phyloP scores from a whole-genome alignment of 2,888 invertebrate genomes.

The Drosophila melanosoma region DNA sequence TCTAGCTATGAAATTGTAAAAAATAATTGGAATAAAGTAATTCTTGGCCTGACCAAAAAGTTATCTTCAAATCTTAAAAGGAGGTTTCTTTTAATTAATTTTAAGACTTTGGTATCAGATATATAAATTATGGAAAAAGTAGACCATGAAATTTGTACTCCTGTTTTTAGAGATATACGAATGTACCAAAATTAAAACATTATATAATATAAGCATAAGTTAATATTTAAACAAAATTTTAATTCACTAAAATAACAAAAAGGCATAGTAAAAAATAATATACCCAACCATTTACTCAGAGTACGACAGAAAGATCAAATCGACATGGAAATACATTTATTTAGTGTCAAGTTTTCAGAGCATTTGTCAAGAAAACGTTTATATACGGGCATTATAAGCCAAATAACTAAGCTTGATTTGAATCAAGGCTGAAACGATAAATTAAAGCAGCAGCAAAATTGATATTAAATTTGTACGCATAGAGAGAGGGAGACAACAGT shows the following conservation, averaged over 20 bases:
- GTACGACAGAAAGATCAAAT: not conserved
- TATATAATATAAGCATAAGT: not conserved
- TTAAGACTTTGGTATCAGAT: not conserved
- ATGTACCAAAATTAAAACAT: not conserved
- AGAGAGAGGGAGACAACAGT: conserved; percentile 1
- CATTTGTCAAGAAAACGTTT: conserved; percentile 52
- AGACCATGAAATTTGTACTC: not conserved
- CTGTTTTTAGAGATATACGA: not conserved
- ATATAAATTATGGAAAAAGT: not conserved
- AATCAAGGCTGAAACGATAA: conserved; percentile 47
- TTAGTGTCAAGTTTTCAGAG: conserved; percentile 52
- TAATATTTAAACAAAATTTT: not conserved
- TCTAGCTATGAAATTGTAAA: not conserved
- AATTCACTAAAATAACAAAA: conserved; percentile 1
- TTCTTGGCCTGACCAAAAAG: not conserved
- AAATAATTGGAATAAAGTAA: not conserved
- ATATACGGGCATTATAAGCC: conserved; percentile 31
- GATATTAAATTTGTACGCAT: conserved; percentile 24
- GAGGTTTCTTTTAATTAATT: fast-evolving
- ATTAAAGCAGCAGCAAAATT: conserved; percentile 19
- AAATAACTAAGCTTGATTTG: conserved; percentile 49
- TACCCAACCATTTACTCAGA: not conserved
- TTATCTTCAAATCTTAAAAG: not conserved
- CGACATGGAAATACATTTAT: conserved; percentile 27
- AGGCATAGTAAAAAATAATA: conserved; percentile 10